Evolutionary conservation across 2,888 invertebrate species (phyloP).

Genomic region (Dexiosoma caninum): DNA sequence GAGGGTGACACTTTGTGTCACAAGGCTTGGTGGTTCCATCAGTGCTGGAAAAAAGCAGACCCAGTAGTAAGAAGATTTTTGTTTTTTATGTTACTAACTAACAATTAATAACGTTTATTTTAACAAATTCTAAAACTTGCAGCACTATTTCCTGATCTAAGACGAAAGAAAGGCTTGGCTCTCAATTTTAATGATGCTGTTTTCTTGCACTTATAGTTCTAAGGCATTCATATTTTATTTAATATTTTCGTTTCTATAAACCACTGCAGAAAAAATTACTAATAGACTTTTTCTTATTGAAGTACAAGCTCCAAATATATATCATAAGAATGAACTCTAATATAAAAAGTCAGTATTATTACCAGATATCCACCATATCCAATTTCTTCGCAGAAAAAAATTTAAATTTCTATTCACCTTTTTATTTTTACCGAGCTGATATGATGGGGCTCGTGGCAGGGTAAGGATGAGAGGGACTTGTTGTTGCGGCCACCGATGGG

Average conservation of each 20-base stretch:
- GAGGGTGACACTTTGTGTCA: slow-evolving; percentile 75
- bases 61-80: slow-evolving; percentile 74
- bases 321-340: no score
- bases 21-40: slow-evolving; percentile 77
- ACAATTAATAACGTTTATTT: no score
- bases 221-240: slow-evolving; percentile 8
- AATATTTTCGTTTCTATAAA: slow-evolving; percentile 46
- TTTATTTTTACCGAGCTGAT: no score
- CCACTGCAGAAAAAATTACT: slow-evolving; percentile 32
- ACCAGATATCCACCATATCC: no score
- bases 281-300: neutral
- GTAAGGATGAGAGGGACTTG: no score
- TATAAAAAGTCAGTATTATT: no score
- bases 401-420: no score
- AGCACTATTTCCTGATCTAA: slow-evolving; percentile 73
- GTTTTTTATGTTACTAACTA: no score
- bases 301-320: no score
- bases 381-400: no score
- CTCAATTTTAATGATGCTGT: neutral
- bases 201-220: neutral
- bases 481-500: no score
- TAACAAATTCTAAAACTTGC: slow-evolving; percentile 7
- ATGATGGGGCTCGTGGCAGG: no score
- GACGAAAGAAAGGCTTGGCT: neutral
- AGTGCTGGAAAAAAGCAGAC: slow-evolving; percentile 77